Evolutionary conservation across 2,797 vertebrate species (phyloP), one percentile per base, ranked within the genome.

Genomic region (Falco naumanni): DNA sequence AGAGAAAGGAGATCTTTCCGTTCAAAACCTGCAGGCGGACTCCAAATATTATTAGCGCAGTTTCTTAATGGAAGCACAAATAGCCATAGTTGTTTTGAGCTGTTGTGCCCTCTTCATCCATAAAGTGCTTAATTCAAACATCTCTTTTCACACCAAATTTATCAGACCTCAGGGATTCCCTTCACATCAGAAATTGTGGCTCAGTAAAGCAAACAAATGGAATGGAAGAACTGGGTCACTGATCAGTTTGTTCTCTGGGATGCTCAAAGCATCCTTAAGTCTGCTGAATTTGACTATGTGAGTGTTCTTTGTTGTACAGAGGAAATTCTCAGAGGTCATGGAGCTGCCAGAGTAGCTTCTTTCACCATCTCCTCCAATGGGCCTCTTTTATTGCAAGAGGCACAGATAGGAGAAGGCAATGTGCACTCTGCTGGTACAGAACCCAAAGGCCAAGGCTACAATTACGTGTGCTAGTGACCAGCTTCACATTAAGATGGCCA

Each of bases 161-260:
- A 83, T 83, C 43, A 80, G 53, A 80, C 65, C 5, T 3, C 39
- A 64, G 33, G 39, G 68, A 93, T 82, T 53, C 64, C 60, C 61
- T 63, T 75, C 50, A 78, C 39, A 77, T 80, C 18, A 87, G 57
- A 64, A 93, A 91, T 76, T 87, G 45, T 6, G 6, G 50, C 20
- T 91, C 76, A 92, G 78, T 78, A 94, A 92, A 83, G 26, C n/a
- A 94, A 84, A 37, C 71, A 93, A 95, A 94, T 50, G 45, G 60
- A 90, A 94, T 51, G 68, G 51, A 94, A 95, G 86, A 92, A 87
- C 41, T 45, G 64, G 56, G 75, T 85, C 79, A 89, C 74, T 43
- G 48, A 89, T 70, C 66, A 60, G 3, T 84, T 68, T 76, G 9
- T 74, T 82, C 45, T 66, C 70, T 90, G 48, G 51, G 43, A 57